Evolutionary conservation across 2,888 invertebrate genomes (phyloP), one percentile per base, ranked within the genome.

Genomic region (Tiphia femorata): DNA sequence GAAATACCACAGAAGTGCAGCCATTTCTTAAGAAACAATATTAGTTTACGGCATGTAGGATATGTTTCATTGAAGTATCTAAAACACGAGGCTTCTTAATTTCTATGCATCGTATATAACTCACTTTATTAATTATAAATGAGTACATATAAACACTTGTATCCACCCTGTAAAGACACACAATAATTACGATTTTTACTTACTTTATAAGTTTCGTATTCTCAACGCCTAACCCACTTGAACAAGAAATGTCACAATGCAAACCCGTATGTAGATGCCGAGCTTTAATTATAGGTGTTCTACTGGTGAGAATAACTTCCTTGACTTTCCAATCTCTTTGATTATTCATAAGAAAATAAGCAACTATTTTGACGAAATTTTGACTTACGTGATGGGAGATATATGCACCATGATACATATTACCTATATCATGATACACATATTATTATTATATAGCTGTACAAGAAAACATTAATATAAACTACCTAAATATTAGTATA

Each of bases 281-380:
- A n/a, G 87, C 80, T 73, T 86, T 87, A 12, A 90, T 83, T 54
- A 90, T 88, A 0, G 90, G 90, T 6, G 88, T 87, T 40, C 88
- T 84, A 0, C 88, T 87, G 7, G 81, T 73, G 5, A 84, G 78
- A 27, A 75, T 33, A 60, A 87, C 84, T 19, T 84, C 73, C 42
- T 79, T 64, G 10, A 87, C 66, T 49, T 80, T 67, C 63, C 74
- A 75, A 76, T 48, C 27, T 27, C 42, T 27, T 2, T 64, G 21
- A 3, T 58, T 38, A 20, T 20, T 29, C 42, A 79, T 55, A 43
- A 49, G 33, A n/a, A 33, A 14, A 33, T 6, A 14, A n/a, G 12
- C 7, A n/a, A 33, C 14, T 33, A 2, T 60, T 8, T 64, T 0
- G 20, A 57, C 25, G 12, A 75, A 55, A 6, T 5, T 1, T 10